Percentiles rank a stretch among this genome's conserved stretches.
phyloP scores from a whole-genome alignment of 1,140 invertebrate species.

The Phortica variegata region DNA sequence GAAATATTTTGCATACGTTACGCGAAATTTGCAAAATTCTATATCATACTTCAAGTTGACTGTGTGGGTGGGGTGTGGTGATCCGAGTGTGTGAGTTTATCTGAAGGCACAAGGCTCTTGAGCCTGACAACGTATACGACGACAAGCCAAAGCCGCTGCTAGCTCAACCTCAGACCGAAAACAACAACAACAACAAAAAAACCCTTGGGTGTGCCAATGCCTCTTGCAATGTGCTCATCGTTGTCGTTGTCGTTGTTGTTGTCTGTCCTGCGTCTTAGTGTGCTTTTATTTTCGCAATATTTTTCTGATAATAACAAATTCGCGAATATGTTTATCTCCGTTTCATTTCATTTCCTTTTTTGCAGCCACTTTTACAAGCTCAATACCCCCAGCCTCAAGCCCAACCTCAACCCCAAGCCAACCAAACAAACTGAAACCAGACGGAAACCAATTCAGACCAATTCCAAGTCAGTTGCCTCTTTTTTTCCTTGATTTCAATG shows the following conservation, averaged over 20 bases:
- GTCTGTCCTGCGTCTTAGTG: background rate
- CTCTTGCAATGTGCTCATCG: too few relatives aligned
- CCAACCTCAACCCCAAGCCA: too few relatives aligned
- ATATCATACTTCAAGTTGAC: too few relatives aligned
- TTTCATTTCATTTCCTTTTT: conserved; percentile 45
- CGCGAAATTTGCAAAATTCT: conserved; percentile 20
- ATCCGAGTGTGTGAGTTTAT: too few relatives aligned
- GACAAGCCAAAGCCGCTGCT: conserved; percentile 14
- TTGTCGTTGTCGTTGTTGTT: background rate
- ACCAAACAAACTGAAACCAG: too few relatives aligned
- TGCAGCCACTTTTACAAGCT: conserved; percentile 3
- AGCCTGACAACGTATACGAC: too few relatives aligned
- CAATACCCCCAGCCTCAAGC: background rate
- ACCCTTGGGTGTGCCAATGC: too few relatives aligned
- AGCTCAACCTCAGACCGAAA: background rate
- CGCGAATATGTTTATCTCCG: conserved; percentile 52
- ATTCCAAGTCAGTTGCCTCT: conserved; percentile 5
- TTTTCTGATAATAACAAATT: conserved; percentile 54
- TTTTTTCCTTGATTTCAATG: conserved; percentile 31
- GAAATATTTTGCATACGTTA: conserved; percentile 36
- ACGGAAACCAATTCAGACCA: too few relatives aligned
- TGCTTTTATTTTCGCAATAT: conserved; percentile 47
- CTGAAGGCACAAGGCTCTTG: too few relatives aligned
- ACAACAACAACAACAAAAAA: too few relatives aligned
- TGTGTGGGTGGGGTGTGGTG: too few relatives aligned